These are phyloP conservation scores for Episyrphus balteatus DNA, from an alignment of 1,140 invertebrate genomes.

Conservation along the genomic window DNA sequence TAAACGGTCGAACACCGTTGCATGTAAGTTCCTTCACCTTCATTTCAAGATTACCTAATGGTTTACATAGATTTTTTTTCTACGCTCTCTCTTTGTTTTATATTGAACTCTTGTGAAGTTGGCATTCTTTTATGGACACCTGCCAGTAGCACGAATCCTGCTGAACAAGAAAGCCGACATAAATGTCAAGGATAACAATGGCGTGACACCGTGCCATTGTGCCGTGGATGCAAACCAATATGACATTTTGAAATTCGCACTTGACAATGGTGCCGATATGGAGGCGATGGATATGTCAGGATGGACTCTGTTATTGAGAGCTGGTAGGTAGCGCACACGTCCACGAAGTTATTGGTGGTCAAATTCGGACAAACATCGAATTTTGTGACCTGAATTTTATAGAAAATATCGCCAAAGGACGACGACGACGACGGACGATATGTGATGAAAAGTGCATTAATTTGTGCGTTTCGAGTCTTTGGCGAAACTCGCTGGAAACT, in stretches of 20 bases:
- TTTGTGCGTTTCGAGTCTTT: background rate
- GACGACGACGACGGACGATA: background rate
- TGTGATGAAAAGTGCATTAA: background rate
- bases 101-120: conserved; percentile 8
- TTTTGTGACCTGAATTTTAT: background rate
- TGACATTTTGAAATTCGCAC: conserved; percentile 28
- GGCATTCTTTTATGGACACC: conserved; percentile 27
- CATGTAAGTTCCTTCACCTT: conserved; percentile 14
- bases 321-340: conserved; percentile 6
- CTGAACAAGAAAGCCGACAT: conserved; percentile 28
- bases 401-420: background rate
- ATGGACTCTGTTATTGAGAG: conserved; percentile 30
- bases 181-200: conserved; percentile 25
- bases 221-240: conserved; percentile 30
- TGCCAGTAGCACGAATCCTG: conserved; percentile 28
- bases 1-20: conserved; percentile 21
- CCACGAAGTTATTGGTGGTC: background rate
- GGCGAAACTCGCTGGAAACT: too few species aligned
- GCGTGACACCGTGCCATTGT: conserved; percentile 29
- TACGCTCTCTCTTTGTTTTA: background rate
- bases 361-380: conserved; percentile 1
- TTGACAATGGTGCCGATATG: conserved; percentile 24
- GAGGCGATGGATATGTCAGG: conserved; percentile 21
- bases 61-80: too few species aligned
- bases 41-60: too few species aligned